A percentile compares a stretch with the other conserved stretches of the same genome.
Conservation (phyloP, 2,888 invertebrate species). For the Pantelozetes paolii region DNA sequence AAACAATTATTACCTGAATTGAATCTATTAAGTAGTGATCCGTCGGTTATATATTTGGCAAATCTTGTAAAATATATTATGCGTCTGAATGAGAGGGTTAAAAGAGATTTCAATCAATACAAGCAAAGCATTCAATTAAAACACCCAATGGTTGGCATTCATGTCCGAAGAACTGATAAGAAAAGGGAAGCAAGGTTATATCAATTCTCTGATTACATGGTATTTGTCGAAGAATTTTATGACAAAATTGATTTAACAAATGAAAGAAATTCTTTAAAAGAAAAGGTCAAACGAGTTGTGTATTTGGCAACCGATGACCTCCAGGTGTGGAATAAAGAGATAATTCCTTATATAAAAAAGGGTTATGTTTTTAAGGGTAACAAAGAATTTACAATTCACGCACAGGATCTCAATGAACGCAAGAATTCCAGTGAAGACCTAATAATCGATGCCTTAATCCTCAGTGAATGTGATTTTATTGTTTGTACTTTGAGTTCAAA, state of each 20-base stretch:
- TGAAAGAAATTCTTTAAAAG: neutral
- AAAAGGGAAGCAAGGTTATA: constrained; percentile 98
- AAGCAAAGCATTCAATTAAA: constrained; percentile 37
- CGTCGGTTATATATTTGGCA: constrained; percentile 95
- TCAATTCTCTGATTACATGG: constrained; percentile 90
- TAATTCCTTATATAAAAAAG: neutral
- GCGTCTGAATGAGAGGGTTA: constrained; percentile 57
- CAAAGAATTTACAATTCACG: constrained; percentile 38
- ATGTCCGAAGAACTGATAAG: constrained; percentile 61
- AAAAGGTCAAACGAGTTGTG: constrained; percentile 43
- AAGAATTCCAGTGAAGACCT: constrained; percentile 90
- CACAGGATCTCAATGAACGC: constrained; percentile 53
- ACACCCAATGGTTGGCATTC: constrained; percentile 53
- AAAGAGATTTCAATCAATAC: constrained; percentile 40
- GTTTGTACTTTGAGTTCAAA: constrained; percentile 99
- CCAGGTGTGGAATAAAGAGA: constrained; percentile 37
- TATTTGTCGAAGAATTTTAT: constrained; percentile 81
- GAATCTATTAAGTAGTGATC: constrained; percentile 75
- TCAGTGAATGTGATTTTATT: constrained; percentile 81
- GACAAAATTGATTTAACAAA: constrained; percentile 59
- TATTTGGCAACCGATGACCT: constrained; percentile 48
- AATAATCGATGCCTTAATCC: constrained; percentile 83
- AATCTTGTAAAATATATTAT: neutral
- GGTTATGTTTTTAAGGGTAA: constrained; percentile 47
- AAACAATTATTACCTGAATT: constrained; percentile 79